phyloP scores from a whole-genome alignment of 2,888 invertebrate genomes.

The Hedya salicella region DNA sequence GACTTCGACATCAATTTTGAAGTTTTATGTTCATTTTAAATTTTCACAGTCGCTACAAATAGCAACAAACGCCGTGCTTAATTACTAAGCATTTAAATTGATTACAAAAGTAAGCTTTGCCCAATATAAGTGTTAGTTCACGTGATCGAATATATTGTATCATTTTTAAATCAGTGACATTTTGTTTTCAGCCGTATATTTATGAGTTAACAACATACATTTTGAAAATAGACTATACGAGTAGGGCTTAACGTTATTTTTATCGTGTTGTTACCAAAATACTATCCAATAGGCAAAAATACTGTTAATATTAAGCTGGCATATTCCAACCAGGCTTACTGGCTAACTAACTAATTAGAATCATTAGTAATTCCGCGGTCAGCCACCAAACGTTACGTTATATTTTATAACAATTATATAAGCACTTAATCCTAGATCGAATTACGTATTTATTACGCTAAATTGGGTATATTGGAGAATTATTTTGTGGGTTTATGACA shows the following conservation, averaged over 20 bases:
- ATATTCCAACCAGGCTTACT: not conserved
- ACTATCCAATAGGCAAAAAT: not conserved
- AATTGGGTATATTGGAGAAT: no score
- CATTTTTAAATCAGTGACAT: no score
- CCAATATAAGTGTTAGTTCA: no score
- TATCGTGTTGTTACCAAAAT: not conserved
- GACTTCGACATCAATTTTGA: no score
- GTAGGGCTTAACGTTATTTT: not conserved
- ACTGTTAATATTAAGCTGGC: conserved; percentile 7
- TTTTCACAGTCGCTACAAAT: no score
- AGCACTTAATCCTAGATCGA: not conserved
- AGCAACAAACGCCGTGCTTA: no score
- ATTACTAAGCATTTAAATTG: no score
- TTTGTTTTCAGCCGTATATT: not conserved
- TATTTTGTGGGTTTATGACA: no score
- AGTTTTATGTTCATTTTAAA: no score
- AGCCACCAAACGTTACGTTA: not conserved
- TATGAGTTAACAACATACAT: not conserved
- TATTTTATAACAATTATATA: not conserved
- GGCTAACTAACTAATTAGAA: conserved; percentile 1
- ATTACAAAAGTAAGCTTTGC: no score
- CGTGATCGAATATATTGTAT: no score
- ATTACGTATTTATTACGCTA: not conserved
- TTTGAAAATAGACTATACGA: not conserved
- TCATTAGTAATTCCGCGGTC: conserved; percentile 11